Evolutionary conservation across 2,797 vertebrate species (phyloP).

Genomic region (Eulemur rubriventer): DNA sequence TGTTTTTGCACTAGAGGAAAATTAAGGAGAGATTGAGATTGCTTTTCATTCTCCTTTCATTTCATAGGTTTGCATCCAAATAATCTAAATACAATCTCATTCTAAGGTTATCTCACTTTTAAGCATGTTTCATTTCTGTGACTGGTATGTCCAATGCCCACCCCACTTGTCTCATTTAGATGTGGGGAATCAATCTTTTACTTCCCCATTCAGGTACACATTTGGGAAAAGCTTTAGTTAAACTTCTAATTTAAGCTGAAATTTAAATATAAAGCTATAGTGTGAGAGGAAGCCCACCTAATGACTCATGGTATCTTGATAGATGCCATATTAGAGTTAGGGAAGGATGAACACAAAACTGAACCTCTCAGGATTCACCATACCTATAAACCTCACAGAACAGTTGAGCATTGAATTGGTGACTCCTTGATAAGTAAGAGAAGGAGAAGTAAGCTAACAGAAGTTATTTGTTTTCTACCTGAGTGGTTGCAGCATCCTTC

Average conservation of each 20-base stretch:
- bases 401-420: background rate
- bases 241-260: background rate
- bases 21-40: background rate
- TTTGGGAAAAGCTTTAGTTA: background rate
- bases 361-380: constrained; percentile 31
- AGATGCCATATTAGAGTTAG: background rate
- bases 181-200: constrained; percentile 8
- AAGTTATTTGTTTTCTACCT: constrained; percentile 10
- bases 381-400: background rate
- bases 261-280: constrained; percentile 29
- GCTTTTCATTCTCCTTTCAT: constrained; percentile 32
- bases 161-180: constrained; percentile 21
- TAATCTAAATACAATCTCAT: background rate
- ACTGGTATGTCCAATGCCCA: background rate
- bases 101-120: background rate
- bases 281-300: constrained; percentile 17
- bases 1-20: constrained; percentile 21
- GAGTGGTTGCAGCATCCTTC: background rate
- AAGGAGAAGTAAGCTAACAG: constrained; percentile 13
- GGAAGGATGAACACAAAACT: background rate
- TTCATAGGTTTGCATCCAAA: background rate
- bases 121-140: background rate
- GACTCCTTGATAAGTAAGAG: background rate
- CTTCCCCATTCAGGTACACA: background rate
- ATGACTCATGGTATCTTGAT: background rate